phyloP scores from a whole-genome alignment of 2,113 vertebrate species.

The Erinaceus europaeus region DNA sequence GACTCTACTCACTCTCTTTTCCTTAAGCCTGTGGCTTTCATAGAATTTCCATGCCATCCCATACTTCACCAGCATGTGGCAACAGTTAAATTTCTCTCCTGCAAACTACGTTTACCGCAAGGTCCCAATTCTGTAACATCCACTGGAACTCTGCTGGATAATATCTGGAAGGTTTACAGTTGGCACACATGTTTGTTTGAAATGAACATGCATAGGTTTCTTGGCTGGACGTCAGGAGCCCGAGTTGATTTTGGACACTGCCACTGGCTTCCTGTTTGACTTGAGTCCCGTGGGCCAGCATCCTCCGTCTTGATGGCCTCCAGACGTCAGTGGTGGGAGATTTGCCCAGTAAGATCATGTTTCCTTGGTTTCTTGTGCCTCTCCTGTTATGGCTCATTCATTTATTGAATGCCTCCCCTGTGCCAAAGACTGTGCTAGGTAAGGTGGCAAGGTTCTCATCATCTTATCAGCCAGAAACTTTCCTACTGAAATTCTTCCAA shows the following conservation, averaged over 20 bases:
- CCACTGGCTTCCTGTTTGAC: background rate
- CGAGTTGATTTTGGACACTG: slow-evolving; percentile 19
- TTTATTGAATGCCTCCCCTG: no score
- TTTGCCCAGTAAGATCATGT: background rate
- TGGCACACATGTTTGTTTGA: slow-evolving; percentile 23
- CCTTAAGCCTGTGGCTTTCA: background rate
- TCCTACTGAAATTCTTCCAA: slow-evolving; percentile 20
- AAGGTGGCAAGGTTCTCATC: background rate
- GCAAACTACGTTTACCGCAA: background rate
- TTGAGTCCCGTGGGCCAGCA: background rate
- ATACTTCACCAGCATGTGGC: background rate
- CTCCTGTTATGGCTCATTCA: no score
- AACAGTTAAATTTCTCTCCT: background rate
- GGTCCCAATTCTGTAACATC: background rate
- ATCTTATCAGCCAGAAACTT: background rate
- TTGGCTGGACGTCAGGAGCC: background rate
- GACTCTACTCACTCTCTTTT: no score
- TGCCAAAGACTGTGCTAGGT: no score
- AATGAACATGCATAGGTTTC: background rate
- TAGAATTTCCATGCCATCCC: background rate
- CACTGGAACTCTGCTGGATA: background rate
- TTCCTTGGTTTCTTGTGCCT: background rate
- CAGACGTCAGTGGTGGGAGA: background rate
- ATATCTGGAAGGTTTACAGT: slow-evolving; percentile 4
- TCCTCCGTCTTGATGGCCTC: background rate